These are phyloP conservation scores for Polypterus senegalus DNA, from an alignment of 2,113 vertebrate species.

Conservation along the genomic window DNA sequence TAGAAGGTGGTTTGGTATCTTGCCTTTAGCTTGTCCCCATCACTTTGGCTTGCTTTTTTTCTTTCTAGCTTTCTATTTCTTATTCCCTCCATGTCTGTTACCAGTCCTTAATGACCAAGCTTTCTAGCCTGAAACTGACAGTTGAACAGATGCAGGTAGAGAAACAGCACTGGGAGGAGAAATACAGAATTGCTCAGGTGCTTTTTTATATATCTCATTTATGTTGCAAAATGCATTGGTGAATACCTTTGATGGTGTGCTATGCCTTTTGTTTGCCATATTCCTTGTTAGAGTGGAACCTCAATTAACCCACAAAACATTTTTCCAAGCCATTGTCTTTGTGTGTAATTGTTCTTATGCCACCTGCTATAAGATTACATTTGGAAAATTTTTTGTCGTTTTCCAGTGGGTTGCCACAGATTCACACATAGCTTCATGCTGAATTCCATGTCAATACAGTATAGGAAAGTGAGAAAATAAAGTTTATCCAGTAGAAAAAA, in stretches of 20 bases:
- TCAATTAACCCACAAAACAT: too few relatives aligned
- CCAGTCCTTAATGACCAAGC: slow-evolving; percentile 45
- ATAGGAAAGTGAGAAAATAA: too few relatives aligned
- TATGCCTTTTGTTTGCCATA: background rate
- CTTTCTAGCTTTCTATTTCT: slow-evolving; percentile 45
- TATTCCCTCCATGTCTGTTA: slow-evolving; percentile 45
- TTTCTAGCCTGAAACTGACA: slow-evolving; percentile 51
- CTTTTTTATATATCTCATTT: slow-evolving; percentile 24
- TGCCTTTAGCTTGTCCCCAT: slow-evolving; percentile 22
- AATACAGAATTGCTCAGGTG: slow-evolving; percentile 42
- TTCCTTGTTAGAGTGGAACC: background rate
- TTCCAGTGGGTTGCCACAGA: too few relatives aligned
- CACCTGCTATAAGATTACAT: too few relatives aligned
- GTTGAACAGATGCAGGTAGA: slow-evolving; percentile 54
- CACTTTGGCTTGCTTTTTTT: slow-evolving; percentile 18
- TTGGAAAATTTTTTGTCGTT: too few relatives aligned
- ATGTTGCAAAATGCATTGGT: background rate
- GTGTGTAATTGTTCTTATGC: too few relatives aligned
- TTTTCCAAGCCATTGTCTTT: too few relatives aligned
- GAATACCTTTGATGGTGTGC: background rate
- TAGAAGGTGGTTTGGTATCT: background rate
- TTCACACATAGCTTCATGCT: too few relatives aligned
- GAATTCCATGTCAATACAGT: too few relatives aligned
- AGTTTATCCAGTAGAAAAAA: too few relatives aligned
- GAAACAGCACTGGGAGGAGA: slow-evolving; percentile 51